Percentiles rank a stretch among this genome's conserved stretches.
These are phyloP conservation scores for Caerostris darwini DNA, from an alignment of 1,140 invertebrate species.

Conservation along the genomic window DNA sequence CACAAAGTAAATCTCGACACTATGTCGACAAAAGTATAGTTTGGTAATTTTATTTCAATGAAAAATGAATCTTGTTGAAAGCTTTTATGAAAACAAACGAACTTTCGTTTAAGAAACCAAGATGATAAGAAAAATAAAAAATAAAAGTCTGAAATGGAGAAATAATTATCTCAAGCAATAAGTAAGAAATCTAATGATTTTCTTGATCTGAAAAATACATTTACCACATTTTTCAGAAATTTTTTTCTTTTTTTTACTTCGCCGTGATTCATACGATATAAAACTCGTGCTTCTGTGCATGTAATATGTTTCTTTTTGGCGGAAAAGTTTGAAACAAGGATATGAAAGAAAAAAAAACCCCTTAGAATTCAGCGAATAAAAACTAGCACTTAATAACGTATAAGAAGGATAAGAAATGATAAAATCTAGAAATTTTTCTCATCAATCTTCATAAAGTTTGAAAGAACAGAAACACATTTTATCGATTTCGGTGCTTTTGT, in stretches of 20 bases:
- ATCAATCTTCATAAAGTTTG: constrained; percentile 53
- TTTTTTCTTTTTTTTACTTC: not conserved
- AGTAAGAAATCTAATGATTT: constrained; percentile 44
- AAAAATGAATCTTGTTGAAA: constrained; percentile 39
- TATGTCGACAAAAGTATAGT: not conserved
- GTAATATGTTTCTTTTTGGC: not conserved
- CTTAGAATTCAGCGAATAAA: not conserved
- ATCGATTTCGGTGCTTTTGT: constrained; percentile 20
- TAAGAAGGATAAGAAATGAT: constrained; percentile 21
- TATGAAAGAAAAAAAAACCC: not conserved
- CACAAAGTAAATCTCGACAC: not conserved
- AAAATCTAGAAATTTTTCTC: constrained; percentile 52
- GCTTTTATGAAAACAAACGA: constrained; percentile 34
- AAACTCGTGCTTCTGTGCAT: not conserved
- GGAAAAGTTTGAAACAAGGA: not conserved
- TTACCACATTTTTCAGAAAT: not conserved
- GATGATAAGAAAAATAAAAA: not conserved
- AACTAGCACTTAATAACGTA: constrained; percentile 41
- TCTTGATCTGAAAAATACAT: constrained; percentile 25
- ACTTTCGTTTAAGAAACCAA: not conserved
- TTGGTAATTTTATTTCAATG: not conserved
- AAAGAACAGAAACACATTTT: constrained; percentile 30
- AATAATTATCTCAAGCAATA: constrained; percentile 20
- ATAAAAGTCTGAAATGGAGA: constrained; percentile 26
- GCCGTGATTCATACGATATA: not conserved